Percentiles rank a stretch among this genome's conserved stretches.
Conservation (phyloP, 1,140 invertebrate species). For the Stegodyphus dumicola region DNA sequence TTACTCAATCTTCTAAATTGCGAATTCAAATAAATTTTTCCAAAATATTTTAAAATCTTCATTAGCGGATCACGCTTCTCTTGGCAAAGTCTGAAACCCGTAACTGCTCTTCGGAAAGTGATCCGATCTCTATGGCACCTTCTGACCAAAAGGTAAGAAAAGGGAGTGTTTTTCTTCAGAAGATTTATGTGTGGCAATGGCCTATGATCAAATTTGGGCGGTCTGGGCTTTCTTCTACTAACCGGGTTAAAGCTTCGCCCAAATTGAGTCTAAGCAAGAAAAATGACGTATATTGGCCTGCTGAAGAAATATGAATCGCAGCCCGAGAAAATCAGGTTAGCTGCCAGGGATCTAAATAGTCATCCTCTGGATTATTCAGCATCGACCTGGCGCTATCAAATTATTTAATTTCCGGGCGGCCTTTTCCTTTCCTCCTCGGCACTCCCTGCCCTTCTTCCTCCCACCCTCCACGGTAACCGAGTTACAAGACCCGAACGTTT, state of each 20-base stretch:
- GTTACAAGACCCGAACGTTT: constrained; percentile 40
- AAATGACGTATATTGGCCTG: constrained; percentile 59
- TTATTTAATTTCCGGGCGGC: constrained; percentile 61
- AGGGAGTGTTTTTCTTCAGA: constrained; percentile 50
- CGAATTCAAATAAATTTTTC: too few species aligned
- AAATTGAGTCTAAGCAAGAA: constrained; percentile 62
- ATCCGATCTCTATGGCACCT: constrained; percentile 17
- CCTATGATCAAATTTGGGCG: constrained; percentile 61
- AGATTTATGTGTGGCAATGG: constrained; percentile 60
- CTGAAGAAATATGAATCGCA: constrained; percentile 61
- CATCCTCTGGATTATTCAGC: constrained; percentile 60
- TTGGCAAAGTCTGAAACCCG: neutral
- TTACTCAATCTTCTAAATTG: too few species aligned
- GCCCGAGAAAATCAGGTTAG: constrained; percentile 46
- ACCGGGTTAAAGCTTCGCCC: constrained; percentile 56
- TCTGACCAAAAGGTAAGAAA: constrained; percentile 55
- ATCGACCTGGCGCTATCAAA: constrained; percentile 61
- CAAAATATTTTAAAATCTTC: too few species aligned
- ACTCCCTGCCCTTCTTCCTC: constrained; percentile 5
- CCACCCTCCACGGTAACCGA: constrained; percentile 39
- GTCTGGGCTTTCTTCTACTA: constrained; percentile 56
- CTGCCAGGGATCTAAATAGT: constrained; percentile 57
- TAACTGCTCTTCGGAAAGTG: constrained; percentile 5
- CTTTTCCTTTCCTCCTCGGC: constrained; percentile 47
- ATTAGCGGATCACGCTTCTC: too few species aligned